Conservation (phyloP, 1,140 invertebrate species). For the Drosophila kurseongensis region DNA sequence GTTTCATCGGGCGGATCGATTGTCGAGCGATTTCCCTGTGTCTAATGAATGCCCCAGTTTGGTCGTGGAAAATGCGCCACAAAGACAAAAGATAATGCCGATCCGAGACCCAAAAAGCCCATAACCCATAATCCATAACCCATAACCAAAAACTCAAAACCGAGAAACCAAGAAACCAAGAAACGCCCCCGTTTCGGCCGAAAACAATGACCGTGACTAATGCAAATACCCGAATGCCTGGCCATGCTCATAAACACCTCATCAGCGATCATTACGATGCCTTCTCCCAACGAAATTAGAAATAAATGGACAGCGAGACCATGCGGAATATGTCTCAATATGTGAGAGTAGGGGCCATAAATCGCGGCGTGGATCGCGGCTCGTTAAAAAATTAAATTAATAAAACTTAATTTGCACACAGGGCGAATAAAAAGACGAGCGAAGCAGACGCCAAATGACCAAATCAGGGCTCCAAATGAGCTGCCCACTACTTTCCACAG, state of each 20-base stretch:
- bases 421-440: conserved; percentile 15
- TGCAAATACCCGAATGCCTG: conserved; percentile 64
- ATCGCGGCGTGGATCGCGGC: conserved; percentile 64
- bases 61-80: conserved; percentile 16
- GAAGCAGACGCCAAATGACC: conserved; percentile 56
- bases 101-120: background rate
- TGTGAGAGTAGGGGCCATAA: conserved; percentile 62
- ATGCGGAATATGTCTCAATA: conserved; percentile 70
- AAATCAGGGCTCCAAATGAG: conserved; percentile 73
- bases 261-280: conserved; percentile 77
- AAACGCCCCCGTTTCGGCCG: conserved; percentile 21
- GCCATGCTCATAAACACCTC: conserved; percentile 74
- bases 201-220: conserved; percentile 67
- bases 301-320: conserved; percentile 54
- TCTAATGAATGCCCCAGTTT: conserved; percentile 70
- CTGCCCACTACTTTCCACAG: conserved; percentile 58
- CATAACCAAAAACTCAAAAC: conserved; percentile 8
- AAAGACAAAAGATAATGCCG: conserved; percentile 24
- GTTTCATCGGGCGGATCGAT: conserved; percentile 56
- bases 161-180: background rate
- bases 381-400: conserved; percentile 82
- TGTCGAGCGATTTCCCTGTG: conserved; percentile 39
- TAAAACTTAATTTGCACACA: conserved; percentile 77
- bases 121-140: conserved; percentile 3
- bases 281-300: conserved; percentile 73